A percentile compares a stretch with the other conserved stretches of the same genome.
phyloP scores from a whole-genome alignment of 2,888 invertebrate species.

The Amiota minor region DNA sequence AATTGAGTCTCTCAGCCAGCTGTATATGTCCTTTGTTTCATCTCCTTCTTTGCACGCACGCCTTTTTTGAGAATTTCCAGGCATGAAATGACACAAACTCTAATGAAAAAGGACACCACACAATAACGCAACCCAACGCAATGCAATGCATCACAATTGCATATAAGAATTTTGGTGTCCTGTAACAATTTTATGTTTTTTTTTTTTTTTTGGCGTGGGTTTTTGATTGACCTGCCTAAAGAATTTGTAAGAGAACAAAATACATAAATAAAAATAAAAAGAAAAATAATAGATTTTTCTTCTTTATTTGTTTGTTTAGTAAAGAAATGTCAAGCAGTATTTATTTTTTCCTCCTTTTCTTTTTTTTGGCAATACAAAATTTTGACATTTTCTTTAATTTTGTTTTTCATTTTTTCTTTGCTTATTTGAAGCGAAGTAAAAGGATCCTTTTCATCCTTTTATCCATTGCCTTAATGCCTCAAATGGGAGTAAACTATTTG shows the following conservation, averaged over 20 bases:
- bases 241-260: no score
- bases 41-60: neutral
- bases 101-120: slow-evolving; percentile 60
- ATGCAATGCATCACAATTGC: slow-evolving; percentile 23
- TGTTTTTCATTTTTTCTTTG: neutral
- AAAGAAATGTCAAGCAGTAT: slow-evolving; percentile 64
- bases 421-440: no score
- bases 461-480: slow-evolving; percentile 56
- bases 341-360: slow-evolving; percentile 25
- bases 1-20: no score
- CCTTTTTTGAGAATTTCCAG: slow-evolving; percentile 40
- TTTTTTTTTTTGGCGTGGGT: slow-evolving; percentile 38
- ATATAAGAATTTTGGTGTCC: slow-evolving; percentile 25
- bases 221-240: slow-evolving; percentile 19
- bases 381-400: slow-evolving; percentile 2
- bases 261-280: neutral
- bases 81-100: slow-evolving; percentile 71
- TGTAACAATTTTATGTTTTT: slow-evolving; percentile 40
- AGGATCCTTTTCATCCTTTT: no score
- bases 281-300: neutral
- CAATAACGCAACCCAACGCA: neutral
- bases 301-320: slow-evolving; percentile 55
- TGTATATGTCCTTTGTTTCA: no score
- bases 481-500: slow-evolving; percentile 67
- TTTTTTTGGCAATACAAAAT: slow-evolving; percentile 4